A percentile compares a stretch with the other conserved stretches of the same genome.
These are phyloP conservation scores for Lordiphosa stackelbergi DNA, from an alignment of 1,140 invertebrate species.

Conservation along the genomic window DNA sequence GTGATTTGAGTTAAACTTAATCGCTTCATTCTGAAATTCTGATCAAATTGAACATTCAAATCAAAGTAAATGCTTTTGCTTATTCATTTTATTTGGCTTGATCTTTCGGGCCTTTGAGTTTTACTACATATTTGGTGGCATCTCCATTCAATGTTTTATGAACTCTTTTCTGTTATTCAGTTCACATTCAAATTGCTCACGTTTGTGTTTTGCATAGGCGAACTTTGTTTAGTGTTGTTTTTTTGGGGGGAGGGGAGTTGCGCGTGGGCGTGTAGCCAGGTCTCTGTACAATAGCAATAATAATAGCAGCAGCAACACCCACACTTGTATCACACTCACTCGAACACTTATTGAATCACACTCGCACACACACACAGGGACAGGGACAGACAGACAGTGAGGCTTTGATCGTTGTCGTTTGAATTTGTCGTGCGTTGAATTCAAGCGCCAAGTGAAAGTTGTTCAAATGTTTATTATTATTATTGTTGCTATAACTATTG, in stretches of 20 bases:
- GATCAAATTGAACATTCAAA: too few species aligned
- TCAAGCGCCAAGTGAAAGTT: slow-evolving; percentile 75
- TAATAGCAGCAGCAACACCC: background rate
- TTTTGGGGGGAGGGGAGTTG: slow-evolving; percentile 23
- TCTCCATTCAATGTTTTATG: background rate
- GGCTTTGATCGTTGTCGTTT: slow-evolving; percentile 54
- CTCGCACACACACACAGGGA: slow-evolving; percentile 17
- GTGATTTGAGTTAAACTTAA: too few species aligned
- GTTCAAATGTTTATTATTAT: slow-evolving; percentile 71
- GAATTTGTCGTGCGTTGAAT: slow-evolving; percentile 74
- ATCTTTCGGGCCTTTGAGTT: too few species aligned
- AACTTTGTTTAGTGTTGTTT: slow-evolving; percentile 28
- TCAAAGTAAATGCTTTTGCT: too few species aligned
- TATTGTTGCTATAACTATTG: slow-evolving; percentile 29
- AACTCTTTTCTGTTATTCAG: background rate
- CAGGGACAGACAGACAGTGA: slow-evolving; percentile 14
- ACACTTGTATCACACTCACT: slow-evolving; percentile 10
- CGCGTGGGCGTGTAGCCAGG: slow-evolving; percentile 36
- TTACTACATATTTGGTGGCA: too few species aligned
- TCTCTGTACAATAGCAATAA: slow-evolving; percentile 3
- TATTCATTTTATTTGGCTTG: too few species aligned
- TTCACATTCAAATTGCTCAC: slow-evolving; percentile 15
- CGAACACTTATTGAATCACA: slow-evolving; percentile 22
- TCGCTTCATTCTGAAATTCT: too few species aligned
- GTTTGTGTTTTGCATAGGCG: slow-evolving; percentile 32